These are phyloP conservation scores for Lycaon pictus DNA, from an alignment of 2,113 vertebrate species.

Conservation along the genomic window DNA sequence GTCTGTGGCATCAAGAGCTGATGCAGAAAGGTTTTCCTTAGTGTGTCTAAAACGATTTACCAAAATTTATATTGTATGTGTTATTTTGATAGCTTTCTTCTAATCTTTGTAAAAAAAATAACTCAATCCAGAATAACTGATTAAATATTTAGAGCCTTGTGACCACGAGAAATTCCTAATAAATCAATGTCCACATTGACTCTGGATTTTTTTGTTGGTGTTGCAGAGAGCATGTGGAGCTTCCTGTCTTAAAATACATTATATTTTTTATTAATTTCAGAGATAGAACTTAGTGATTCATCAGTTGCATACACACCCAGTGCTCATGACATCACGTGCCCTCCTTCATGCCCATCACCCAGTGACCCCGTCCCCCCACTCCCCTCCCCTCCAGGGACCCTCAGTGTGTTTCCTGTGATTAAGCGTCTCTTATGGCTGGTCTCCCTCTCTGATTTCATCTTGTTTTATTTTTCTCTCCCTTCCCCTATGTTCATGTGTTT, in stretches of 20 bases:
- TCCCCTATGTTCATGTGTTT: background rate
- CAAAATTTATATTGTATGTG: fast-evolving
- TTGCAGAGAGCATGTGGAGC: background rate
- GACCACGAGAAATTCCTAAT: background rate
- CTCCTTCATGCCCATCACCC: background rate
- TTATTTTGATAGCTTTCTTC: background rate
- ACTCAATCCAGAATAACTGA: background rate
- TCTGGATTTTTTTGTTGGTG: background rate
- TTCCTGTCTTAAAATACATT: background rate
- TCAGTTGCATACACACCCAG: background rate
- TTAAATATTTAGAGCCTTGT: background rate
- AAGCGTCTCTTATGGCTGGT: background rate
- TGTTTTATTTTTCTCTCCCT: background rate
- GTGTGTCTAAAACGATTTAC: fast-evolving
- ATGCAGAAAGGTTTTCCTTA: background rate
- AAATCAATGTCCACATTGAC: background rate
- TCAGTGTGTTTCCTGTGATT: background rate
- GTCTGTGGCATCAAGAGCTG: fast-evolving
- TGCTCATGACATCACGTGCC: background rate
- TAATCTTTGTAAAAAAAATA: background rate
- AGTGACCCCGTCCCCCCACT: background rate
- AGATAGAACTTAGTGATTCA: background rate
- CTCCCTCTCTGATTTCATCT: background rate
- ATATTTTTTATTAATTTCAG: background rate
- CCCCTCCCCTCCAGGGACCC: background rate